A percentile compares a stretch with the other conserved stretches of the same genome.
Evolutionary conservation across 2,113 vertebrate species (phyloP).

Genomic region (Pavo muticus): DNA sequence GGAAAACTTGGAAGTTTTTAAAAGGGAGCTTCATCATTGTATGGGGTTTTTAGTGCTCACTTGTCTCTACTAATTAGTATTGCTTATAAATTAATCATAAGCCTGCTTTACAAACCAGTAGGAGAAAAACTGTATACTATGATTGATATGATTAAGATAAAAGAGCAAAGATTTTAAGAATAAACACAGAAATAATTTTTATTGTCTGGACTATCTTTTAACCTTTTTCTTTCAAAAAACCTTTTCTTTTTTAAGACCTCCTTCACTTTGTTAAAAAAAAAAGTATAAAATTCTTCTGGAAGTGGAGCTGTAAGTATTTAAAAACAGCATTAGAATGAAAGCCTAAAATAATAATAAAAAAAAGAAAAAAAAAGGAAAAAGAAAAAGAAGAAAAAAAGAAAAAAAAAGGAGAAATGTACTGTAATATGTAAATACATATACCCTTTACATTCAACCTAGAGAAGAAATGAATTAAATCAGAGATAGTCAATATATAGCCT

Average conservation of each 20-base stretch:
- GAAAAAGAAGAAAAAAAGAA: neutral
- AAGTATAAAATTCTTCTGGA: neutral
- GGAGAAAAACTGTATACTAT: neutral
- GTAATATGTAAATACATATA: neutral
- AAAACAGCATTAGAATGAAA: neutral
- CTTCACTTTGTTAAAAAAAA: neutral
- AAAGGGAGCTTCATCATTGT: neutral
- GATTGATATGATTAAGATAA: conserved; percentile 21
- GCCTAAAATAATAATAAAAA: neutral
- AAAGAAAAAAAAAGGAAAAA: neutral
- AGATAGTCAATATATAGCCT: neutral
- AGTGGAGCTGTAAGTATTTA: neutral
- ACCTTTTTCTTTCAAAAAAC: neutral
- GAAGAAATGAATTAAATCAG: neutral
- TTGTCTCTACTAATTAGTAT: conserved; percentile 55
- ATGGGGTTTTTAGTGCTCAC: neutral
- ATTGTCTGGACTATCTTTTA: neutral
- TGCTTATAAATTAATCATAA: conserved; percentile 63
- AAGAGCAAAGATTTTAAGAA: conserved; percentile 6
- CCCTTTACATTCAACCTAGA: neutral
- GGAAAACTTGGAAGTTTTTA: neutral
- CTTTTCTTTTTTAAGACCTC: neutral
- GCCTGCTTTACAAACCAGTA: conserved; percentile 28
- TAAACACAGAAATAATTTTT: neutral
- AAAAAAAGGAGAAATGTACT: neutral